These are phyloP conservation scores for Sericinus montela DNA, from an alignment of 2,888 invertebrate species.

Conservation along the genomic window DNA sequence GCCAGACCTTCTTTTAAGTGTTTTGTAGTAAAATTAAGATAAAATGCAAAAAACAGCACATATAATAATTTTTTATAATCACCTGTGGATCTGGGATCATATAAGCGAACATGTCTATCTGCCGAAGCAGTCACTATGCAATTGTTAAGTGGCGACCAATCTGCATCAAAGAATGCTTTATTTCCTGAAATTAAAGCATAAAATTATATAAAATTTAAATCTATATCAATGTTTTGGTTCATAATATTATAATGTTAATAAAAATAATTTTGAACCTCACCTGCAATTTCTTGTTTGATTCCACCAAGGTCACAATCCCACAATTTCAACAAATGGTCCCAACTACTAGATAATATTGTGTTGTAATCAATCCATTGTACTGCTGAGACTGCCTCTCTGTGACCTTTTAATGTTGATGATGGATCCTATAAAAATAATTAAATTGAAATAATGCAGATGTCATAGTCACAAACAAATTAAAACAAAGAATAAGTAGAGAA, in stretches of 20 bases:
- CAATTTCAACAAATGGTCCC: constrained; percentile 96
- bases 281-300: constrained; percentile 88
- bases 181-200: constrained; percentile 76
- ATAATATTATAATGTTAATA: no score
- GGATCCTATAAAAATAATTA: constrained; percentile 80
- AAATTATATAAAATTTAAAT: no score
- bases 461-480: no score
- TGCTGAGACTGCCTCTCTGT: constrained; percentile 93
- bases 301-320: constrained; percentile 96
- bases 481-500: no score
- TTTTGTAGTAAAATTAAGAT: no score
- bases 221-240: no score
- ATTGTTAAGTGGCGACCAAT: constrained; percentile 88
- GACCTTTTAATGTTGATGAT: constrained; percentile 92
- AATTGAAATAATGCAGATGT: constrained; percentile 21
- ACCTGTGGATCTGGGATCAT: constrained; percentile 94
- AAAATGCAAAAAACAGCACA: no score
- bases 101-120: constrained; percentile 93
- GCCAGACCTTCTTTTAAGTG: no score
- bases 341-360: constrained; percentile 91
- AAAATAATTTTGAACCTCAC: constrained; percentile 38
- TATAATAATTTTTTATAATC: constrained; percentile 21
- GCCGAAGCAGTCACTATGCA: constrained; percentile 92
- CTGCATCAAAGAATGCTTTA: constrained; percentile 93
- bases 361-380: constrained; percentile 90